Evolutionary conservation across 2,113 vertebrate genomes (phyloP), one percentile per base, ranked within the genome.

Genomic region (Nothobranchius kuhntae): DNA sequence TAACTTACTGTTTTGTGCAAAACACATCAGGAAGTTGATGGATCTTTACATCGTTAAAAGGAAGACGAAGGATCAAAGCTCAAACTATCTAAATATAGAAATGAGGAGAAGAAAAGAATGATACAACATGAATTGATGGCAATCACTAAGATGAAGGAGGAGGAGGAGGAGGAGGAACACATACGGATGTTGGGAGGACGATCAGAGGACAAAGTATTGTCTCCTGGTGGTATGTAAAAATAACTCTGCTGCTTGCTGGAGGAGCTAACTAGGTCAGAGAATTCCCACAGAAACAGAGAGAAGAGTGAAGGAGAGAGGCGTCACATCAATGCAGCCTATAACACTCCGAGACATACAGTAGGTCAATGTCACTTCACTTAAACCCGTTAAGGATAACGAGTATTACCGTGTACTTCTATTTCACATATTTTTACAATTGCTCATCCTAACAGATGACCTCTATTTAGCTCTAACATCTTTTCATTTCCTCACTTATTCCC

Each of bases 191-290:
- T 40, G 56, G 53, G 79, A 89, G 83, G 82, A 85, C 82, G 48
- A 71, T 72, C 55, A 86, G 81, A 90, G 88, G 88, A 86, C 86
- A 80, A 79, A 72, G 81, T 86, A 87, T 89, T 87, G 88, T 92
- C 87, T 89, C 83, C 56, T 81, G 85, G 86, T 91, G 90, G 89
- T 88, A 89, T 86, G 78, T 92, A 91, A 93, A 93, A 93, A 93
- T 91, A 92, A 91, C 89, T 90, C 81, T 79, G 75, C 81, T 89
- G 88, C 80, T 77, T 87, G 83, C 73, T 85, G 72, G 68, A 87
- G 82, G 85, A 85, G 82, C 89, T 88, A 93, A 93, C 76, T 93
- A 87, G 93, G 93, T 93, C 91, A 93, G 82, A 89, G 83, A 88
- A 90, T 91, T 92, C 91, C 91, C 92, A 89, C 53, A 76, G 83